phyloP scores from a whole-genome alignment of 2,888 invertebrate genomes.

The Zhengitettix transpicula region DNA sequence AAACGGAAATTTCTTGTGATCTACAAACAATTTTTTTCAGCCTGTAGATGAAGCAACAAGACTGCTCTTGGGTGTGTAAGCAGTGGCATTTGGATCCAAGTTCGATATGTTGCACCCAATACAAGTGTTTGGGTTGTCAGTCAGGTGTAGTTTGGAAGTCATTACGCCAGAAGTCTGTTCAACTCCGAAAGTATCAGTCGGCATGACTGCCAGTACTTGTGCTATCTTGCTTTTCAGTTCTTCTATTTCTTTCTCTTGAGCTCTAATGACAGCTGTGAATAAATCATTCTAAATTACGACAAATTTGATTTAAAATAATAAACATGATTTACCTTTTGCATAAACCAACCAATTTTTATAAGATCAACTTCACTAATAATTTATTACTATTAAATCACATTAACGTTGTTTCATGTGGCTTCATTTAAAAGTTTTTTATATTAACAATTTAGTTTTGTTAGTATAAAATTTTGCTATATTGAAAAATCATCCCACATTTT shows the following conservation, averaged over 20 bases:
- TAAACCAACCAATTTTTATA: too few relatives aligned
- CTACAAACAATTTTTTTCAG: slow-evolving; percentile 18
- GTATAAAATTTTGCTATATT: too few relatives aligned
- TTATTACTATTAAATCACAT: too few relatives aligned
- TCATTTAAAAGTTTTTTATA: too few relatives aligned
- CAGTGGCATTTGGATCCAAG: slow-evolving; percentile 81
- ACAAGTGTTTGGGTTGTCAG: slow-evolving; percentile 26
- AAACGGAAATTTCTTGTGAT: background rate
- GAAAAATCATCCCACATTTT: too few relatives aligned
- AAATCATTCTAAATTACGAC: background rate
- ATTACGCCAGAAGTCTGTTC: slow-evolving; percentile 26
- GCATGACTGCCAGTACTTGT: slow-evolving; percentile 87
- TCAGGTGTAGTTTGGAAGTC: slow-evolving; percentile 43
- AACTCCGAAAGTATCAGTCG: slow-evolving; percentile 47
- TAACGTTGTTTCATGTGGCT: too few relatives aligned
- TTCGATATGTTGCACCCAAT: slow-evolving; percentile 30
- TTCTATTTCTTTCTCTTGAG: slow-evolving; percentile 80
- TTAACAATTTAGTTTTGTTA: too few relatives aligned
- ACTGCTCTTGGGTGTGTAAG: slow-evolving; percentile 71
- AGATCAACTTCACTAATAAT: too few relatives aligned
- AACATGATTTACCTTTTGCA: background rate
- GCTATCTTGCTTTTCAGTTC: slow-evolving; percentile 81
- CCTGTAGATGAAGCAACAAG: slow-evolving; percentile 41
- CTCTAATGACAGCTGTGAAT: slow-evolving; percentile 53
- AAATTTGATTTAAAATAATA: background rate